Evolutionary conservation across 2,113 vertebrate species (phyloP).

Genomic region (Sinocyclocheilus rhinocerous): DNA sequence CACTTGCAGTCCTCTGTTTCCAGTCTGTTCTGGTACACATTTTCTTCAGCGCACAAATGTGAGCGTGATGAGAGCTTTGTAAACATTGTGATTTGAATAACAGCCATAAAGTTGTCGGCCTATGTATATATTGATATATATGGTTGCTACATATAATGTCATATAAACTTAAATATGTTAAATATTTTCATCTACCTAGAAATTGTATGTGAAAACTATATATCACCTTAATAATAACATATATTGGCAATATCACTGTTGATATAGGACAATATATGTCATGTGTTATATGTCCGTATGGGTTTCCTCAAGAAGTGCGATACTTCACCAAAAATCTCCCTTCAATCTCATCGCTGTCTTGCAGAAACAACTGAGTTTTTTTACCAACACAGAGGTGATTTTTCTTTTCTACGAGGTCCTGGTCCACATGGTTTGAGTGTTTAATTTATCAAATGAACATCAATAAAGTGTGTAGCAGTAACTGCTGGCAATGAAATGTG

Average conservation of each 20-base stretch:
- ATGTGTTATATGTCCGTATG: not conserved
- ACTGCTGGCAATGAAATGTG: not conserved
- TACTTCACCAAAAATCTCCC: not conserved
- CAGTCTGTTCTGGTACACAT: not conserved
- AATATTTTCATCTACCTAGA: too few relatives aligned
- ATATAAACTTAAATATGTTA: too few relatives aligned
- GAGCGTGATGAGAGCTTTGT: not conserved
- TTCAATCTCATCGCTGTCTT: not conserved
- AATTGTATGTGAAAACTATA: too few relatives aligned
- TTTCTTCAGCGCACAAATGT: not conserved
- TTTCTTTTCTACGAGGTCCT: not conserved
- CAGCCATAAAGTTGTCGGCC: not conserved
- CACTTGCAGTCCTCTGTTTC: not conserved
- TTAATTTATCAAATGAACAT: conserved; percentile 6
- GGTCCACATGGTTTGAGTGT: not conserved
- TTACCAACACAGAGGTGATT: not conserved
- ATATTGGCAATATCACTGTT: too few relatives aligned
- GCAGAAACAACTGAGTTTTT: not conserved
- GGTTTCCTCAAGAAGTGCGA: not conserved
- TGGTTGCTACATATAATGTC: too few relatives aligned
- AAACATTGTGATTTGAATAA: not conserved
- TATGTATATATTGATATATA: too few relatives aligned
- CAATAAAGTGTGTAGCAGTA: not conserved
- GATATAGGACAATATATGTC: too few relatives aligned
- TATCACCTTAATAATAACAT: too few relatives aligned